Evolutionary conservation across 2,113 vertebrate genomes (phyloP).

Genomic region (Telmatochromis sp.): DNA sequence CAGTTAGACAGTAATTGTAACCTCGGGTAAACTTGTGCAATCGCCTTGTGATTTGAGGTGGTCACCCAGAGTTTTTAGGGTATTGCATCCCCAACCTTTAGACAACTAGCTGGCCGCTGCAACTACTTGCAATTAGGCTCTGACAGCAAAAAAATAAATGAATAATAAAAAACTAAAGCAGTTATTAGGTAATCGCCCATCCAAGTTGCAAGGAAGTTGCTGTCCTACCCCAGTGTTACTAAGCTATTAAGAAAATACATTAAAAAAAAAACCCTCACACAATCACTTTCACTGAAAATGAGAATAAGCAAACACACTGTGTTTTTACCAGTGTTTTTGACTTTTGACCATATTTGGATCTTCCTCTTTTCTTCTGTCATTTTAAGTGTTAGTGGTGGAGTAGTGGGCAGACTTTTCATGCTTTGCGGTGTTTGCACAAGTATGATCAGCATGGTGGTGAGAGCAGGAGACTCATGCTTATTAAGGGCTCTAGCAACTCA

Average conservation of each 20-base stretch:
- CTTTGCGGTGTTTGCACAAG: background rate
- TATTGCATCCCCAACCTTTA: background rate
- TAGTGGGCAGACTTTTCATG: background rate
- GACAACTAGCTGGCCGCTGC: background rate
- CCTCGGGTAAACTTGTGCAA: background rate
- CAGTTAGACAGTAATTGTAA: background rate
- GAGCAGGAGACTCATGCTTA: background rate
- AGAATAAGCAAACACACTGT: background rate
- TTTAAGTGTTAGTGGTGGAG: background rate
- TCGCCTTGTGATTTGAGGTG: background rate
- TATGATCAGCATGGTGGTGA: background rate
- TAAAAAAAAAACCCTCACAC: fast-evolving
- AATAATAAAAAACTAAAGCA: background rate
- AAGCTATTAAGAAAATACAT: background rate
- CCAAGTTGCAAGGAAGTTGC: background rate
- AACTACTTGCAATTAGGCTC: background rate
- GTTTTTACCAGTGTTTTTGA: fast-evolving
- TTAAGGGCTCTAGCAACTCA: background rate
- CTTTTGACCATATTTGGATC: background rate
- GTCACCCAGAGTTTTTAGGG: background rate
- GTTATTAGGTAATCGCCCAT: background rate
- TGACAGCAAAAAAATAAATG: background rate
- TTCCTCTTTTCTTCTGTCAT: background rate
- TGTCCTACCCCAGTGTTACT: no score
- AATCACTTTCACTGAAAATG: background rate